phyloP scores from a whole-genome alignment of 2,797 vertebrate species.

The Gymnoscopelus braueri region DNA sequence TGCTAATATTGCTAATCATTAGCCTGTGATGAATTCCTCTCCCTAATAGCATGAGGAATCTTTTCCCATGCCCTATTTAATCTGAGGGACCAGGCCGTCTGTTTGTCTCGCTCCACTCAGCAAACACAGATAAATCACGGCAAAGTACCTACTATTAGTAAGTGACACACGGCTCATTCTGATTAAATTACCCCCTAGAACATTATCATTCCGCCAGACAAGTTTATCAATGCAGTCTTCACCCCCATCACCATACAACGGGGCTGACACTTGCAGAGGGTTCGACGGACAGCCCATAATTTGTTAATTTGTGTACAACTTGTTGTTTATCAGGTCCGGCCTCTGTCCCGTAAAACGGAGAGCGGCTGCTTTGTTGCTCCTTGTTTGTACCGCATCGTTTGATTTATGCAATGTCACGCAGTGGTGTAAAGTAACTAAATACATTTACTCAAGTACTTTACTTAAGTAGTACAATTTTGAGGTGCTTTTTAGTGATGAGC shows the following conservation, averaged over 20 bases:
- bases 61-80: constrained; percentile 74
- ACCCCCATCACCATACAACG: constrained; percentile 42
- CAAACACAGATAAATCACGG: constrained; percentile 84
- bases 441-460: too few species aligned
- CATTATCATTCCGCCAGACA: constrained; percentile 68
- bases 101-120: constrained; percentile 72
- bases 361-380: neutral
- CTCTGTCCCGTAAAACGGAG: neutral
- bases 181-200: constrained; percentile 77
- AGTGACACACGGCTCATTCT: constrained; percentile 81
- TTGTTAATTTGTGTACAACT: constrained; percentile 56
- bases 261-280: constrained; percentile 35
- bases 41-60: constrained; percentile 72
- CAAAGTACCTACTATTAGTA: constrained; percentile 80
- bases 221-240: constrained; percentile 62
- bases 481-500: too few species aligned
- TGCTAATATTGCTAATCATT: constrained; percentile 82
- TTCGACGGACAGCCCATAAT: constrained; percentile 41
- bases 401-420: too few species aligned
- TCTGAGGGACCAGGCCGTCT: constrained; percentile 69
- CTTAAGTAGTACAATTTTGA: too few species aligned
- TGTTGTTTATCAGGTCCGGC: constrained; percentile 14
- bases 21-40: constrained; percentile 74
- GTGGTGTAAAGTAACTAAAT: too few species aligned
- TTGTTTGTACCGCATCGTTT: neutral